Evolutionary conservation across 2,797 vertebrate genomes (phyloP).

Genomic region (Dicrostonyx torquatus): DNA sequence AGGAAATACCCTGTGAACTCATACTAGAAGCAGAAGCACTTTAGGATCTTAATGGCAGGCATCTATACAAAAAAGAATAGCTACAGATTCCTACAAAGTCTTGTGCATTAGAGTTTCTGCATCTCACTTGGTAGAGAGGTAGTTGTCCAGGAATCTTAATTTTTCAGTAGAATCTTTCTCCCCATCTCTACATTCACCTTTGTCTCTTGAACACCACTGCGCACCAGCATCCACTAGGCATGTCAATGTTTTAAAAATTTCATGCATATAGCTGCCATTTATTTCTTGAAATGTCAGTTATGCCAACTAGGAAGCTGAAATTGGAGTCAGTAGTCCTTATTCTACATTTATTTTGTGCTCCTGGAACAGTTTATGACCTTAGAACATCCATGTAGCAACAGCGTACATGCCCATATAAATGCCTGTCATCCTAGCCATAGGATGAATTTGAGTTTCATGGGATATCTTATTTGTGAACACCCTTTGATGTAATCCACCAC

Average conservation of each 20-base stretch:
- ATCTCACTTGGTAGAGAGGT: not conserved
- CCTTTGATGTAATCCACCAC: conserved; percentile 57
- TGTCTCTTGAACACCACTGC: not conserved
- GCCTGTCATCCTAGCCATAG: not conserved
- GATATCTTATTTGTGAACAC: conserved; percentile 62
- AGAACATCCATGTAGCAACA: not conserved
- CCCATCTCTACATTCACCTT: not conserved
- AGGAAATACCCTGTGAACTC: not conserved
- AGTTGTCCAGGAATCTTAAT: not conserved
- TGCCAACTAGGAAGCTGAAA: not conserved
- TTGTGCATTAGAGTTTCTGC: not conserved
- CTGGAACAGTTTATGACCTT: not conserved
- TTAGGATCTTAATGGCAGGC: not conserved
- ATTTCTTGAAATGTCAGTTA: not conserved
- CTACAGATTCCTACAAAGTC: not conserved
- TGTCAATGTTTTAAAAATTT: not conserved
- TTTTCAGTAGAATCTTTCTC: not conserved
- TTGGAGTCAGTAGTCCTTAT: not conserved
- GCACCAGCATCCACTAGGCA: not conserved
- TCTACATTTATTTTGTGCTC: not conserved
- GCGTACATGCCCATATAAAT: conserved; percentile 21
- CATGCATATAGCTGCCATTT: not conserved
- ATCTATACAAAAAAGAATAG: not conserved
- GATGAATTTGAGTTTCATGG: conserved; percentile 32
- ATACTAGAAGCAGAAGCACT: not conserved